Conservation (phyloP, 37 sponge, comb jelly and placozoan genomes). For the Bolinopsis microptera region DNA sequence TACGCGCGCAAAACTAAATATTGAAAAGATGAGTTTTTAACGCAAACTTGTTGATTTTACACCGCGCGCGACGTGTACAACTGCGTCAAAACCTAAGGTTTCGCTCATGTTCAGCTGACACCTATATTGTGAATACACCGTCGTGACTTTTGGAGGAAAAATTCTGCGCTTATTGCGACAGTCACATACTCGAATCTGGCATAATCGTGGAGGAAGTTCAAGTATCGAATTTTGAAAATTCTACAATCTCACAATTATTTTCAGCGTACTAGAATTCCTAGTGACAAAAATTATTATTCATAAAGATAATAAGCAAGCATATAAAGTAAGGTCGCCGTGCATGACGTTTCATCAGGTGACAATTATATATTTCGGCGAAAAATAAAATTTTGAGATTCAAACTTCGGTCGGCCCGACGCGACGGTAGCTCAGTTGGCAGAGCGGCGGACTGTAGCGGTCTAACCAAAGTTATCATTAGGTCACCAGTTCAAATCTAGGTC, state of each 20-base stretch:
- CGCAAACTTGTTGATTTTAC: background rate
- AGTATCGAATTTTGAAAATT: no score
- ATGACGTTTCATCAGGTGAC: background rate
- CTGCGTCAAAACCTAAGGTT: background rate
- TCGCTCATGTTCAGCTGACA: no score
- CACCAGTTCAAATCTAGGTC: constrained; percentile 48
- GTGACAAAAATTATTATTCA: background rate
- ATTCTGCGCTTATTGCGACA: no score
- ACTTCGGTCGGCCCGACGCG: background rate
- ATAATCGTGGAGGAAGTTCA: no score
- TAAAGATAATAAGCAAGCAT: background rate
- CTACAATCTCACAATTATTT: no score
- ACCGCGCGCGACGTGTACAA: background rate
- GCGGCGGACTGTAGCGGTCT: constrained; percentile 14
- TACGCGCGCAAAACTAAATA: background rate
- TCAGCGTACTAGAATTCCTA: no score
- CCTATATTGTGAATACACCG: no score
- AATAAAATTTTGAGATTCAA: no score
- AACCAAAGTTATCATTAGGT: constrained; percentile 1
- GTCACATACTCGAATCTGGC: no score
- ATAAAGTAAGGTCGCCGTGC: background rate
- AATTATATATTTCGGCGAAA: no score
- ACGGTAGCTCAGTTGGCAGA: constrained; percentile 51
- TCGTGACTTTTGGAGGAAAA: no score
- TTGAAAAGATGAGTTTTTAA: background rate